Conservation (phyloP, 2,113 vertebrate genomes). For the Oreotrochilus melanogaster region DNA sequence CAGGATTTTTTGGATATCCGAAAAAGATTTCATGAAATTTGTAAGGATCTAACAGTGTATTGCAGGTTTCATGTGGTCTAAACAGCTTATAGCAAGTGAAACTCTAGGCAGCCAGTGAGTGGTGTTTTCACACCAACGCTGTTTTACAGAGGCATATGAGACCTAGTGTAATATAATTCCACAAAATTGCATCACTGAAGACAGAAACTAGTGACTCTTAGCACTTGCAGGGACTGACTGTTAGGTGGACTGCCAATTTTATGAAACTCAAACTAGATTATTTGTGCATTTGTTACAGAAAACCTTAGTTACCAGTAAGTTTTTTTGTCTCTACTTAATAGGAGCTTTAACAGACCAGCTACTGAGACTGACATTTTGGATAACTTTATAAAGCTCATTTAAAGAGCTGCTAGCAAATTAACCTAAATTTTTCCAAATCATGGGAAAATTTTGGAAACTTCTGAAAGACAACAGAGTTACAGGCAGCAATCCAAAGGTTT, state of each 20-base stretch:
- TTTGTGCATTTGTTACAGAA: neutral
- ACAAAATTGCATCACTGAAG: neutral
- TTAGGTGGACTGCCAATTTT: neutral
- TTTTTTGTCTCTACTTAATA: neutral
- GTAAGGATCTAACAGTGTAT: slow-evolving; percentile 86
- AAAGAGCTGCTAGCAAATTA: neutral
- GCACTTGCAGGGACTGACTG: neutral
- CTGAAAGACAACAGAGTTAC: neutral
- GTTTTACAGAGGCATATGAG: slow-evolving; percentile 34
- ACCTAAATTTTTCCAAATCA: neutral
- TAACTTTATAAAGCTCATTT: neutral
- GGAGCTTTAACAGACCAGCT: neutral
- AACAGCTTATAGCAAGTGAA: slow-evolving; percentile 82
- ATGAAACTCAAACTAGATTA: neutral
- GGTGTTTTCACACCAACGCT: slow-evolving; percentile 71
- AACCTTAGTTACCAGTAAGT: neutral
- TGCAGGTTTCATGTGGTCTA: slow-evolving; percentile 82
- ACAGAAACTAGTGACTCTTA: neutral
- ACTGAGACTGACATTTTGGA: neutral
- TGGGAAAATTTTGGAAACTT: neutral
- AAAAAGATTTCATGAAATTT: slow-evolving; percentile 92
- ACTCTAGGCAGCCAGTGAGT: slow-evolving; percentile 72
- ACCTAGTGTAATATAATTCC: slow-evolving; percentile 36
- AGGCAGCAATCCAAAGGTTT: neutral
- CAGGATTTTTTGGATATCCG: slow-evolving; percentile 90